Conservation (phyloP, 2,797 vertebrate species). For the Karalla daura region DNA sequence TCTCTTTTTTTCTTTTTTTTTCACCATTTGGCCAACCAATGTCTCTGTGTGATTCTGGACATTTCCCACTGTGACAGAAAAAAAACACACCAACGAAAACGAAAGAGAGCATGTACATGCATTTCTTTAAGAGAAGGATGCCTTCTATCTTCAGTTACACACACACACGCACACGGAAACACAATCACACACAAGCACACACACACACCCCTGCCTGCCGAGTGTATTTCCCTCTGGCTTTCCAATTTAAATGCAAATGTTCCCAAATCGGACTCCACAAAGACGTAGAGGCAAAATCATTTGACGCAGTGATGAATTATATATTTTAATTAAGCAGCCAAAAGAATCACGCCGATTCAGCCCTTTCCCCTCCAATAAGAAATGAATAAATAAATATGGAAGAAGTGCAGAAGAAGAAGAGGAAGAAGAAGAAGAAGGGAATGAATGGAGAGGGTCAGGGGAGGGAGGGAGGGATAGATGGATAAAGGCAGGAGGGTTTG, state of each 20-base stretch:
- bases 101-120: slow-evolving; percentile 17
- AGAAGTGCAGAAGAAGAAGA: slow-evolving; percentile 30
- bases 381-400: slow-evolving; percentile 83
- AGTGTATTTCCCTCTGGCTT: slow-evolving; percentile 79
- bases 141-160: slow-evolving; percentile 45
- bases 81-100: slow-evolving; percentile 9
- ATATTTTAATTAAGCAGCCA: slow-evolving; percentile 86
- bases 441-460: slow-evolving; percentile 57
- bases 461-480: slow-evolving; percentile 45
- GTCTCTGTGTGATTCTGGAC: slow-evolving; percentile 16
- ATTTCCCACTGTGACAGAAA: slow-evolving; percentile 7
- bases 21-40: not conserved
- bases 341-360: slow-evolving; percentile 79
- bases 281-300: slow-evolving; percentile 78
- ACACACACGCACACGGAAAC: slow-evolving; percentile 7
- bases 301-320: slow-evolving; percentile 82
- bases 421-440: slow-evolving; percentile 28
- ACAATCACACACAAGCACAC: slow-evolving; percentile 6
- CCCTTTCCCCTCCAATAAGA: slow-evolving; percentile 75
- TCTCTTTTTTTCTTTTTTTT: too few species aligned
- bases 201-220: slow-evolving; percentile 36
- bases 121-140: slow-evolving; percentile 57
- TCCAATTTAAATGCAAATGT: slow-evolving; percentile 89
- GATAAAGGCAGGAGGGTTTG: slow-evolving; percentile 51
- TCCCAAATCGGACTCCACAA: slow-evolving; percentile 81